phyloP scores from a whole-genome alignment of 2,113 vertebrate genomes.

The Sylvia atricapilla region DNA sequence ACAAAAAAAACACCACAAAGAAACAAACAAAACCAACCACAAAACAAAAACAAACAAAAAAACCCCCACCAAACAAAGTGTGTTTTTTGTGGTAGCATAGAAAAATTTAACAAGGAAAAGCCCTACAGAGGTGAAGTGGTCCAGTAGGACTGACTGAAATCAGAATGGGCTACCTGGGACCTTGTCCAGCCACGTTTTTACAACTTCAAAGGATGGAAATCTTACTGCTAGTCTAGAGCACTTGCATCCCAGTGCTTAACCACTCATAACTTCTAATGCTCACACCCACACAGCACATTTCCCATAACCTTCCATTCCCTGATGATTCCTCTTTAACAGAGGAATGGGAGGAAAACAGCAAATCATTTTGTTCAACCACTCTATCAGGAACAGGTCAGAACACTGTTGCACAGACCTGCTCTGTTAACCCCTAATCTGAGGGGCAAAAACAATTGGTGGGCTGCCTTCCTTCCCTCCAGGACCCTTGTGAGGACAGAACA shows the following conservation, averaged over 20 bases:
- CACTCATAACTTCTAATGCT: neutral
- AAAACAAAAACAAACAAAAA: no score
- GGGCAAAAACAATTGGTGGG: neutral
- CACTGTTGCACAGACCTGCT: neutral
- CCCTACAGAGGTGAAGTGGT: neutral
- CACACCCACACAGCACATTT: neutral
- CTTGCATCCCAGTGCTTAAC: neutral
- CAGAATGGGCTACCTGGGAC: neutral
- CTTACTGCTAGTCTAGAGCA: neutral
- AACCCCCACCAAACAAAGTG: accelerated
- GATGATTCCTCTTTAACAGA: neutral
- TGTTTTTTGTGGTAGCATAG: neutral
- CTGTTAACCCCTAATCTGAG: neutral
- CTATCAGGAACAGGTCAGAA: neutral
- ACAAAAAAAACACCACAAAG: no score
- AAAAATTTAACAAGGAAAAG: neutral
- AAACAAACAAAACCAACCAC: no score
- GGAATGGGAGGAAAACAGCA: neutral
- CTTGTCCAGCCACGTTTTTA: neutral
- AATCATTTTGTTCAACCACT: neutral
- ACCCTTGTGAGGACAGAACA: neutral
- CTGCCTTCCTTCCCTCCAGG: neutral
- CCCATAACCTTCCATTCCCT: accelerated
- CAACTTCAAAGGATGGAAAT: neutral
- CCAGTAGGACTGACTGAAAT: neutral